Conservation (phyloP, 2,888 invertebrate genomes). For the Tetragonisca angustula region DNA sequence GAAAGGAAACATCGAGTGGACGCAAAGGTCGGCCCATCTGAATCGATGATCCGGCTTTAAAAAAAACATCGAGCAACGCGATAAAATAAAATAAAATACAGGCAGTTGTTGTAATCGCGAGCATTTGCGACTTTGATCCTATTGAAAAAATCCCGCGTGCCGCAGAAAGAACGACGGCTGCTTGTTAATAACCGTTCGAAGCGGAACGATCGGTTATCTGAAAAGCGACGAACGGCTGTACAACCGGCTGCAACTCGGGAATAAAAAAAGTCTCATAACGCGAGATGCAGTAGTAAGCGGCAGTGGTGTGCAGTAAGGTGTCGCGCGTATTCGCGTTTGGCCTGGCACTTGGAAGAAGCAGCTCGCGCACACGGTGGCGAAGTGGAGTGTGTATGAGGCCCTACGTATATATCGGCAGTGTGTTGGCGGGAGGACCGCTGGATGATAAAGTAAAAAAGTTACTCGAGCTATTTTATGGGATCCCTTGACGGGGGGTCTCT, state of each 20-base stretch:
- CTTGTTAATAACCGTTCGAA: too few relatives aligned
- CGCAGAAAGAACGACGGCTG: too few relatives aligned
- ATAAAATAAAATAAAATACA: too few relatives aligned
- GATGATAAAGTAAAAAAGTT: constrained; percentile 74
- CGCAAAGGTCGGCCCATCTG: too few relatives aligned
- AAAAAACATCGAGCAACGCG: too few relatives aligned
- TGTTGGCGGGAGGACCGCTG: constrained; percentile 48
- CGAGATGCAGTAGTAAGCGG: too few relatives aligned
- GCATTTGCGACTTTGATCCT: too few relatives aligned
- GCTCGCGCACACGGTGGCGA: not conserved
- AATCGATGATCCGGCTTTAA: too few relatives aligned
- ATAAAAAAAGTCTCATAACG: not conserved
- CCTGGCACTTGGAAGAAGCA: not conserved
- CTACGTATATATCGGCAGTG: constrained; percentile 11
- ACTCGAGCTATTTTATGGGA: constrained; percentile 72
- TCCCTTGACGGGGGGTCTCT: constrained; percentile 57
- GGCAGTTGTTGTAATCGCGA: too few relatives aligned
- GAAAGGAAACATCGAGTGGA: too few relatives aligned
- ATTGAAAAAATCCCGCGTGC: too few relatives aligned
- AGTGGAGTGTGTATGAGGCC: constrained; percentile 2
- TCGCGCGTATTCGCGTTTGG: not conserved
- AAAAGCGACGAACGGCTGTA: too few relatives aligned
- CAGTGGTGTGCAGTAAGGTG: not conserved
- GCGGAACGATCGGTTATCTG: not conserved
- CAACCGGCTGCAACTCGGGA: not conserved